Base-by-base conservation (phyloP, 2,888 invertebrate genomes). In the Argyresthia albistria region DNA sequence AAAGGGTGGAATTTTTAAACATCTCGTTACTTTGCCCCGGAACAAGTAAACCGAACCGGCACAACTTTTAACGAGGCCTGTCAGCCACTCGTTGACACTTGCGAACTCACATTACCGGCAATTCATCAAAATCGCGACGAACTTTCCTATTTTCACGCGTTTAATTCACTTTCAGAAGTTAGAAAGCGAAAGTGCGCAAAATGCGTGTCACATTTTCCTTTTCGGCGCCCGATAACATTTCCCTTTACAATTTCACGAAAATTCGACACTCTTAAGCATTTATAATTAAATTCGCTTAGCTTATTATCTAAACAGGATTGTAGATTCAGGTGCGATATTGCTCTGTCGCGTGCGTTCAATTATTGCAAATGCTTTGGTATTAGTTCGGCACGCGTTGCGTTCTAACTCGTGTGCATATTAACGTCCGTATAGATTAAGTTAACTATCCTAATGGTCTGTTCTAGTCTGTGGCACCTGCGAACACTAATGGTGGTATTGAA, bases 61-160 rank as follows among this genome's bases (percentile, higher is more conserved):
- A 43, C 52, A 69, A 70, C 63, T 71, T 70, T 64, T 64, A 65
- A 68, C 64, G 64, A 66, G 62, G 46, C 57, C 56, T 54, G 57
- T 50, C 50, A 42, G 39, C 47, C 56, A 51, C 15, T 54, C 47
- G 60, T 61, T 60, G 60, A 59, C 62, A 66, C 64, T 63, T 61
- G 59, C 57, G 59, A 69, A 73, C 66, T 70, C 69, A 62, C 72
- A 70, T 77, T 77, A 76, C 65, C 56, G 68, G 73, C 72, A 76
- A 78, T 80, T 78, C 78, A 77, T 78, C 79, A 80, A 70, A 71
- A 67, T 60, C 62, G 57, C 49, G 57, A 58, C 53, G 60, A 70
- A 69, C 64, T 73, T 74, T 66, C 62, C 56, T 68, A 65, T 69
- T 74, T 73, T 68, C 70, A 60, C 69, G 62, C 67, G 65, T 70